These are phyloP conservation scores for Prionace glauca DNA, from an alignment of 2,797 vertebrate species.

Conservation along the genomic window DNA sequence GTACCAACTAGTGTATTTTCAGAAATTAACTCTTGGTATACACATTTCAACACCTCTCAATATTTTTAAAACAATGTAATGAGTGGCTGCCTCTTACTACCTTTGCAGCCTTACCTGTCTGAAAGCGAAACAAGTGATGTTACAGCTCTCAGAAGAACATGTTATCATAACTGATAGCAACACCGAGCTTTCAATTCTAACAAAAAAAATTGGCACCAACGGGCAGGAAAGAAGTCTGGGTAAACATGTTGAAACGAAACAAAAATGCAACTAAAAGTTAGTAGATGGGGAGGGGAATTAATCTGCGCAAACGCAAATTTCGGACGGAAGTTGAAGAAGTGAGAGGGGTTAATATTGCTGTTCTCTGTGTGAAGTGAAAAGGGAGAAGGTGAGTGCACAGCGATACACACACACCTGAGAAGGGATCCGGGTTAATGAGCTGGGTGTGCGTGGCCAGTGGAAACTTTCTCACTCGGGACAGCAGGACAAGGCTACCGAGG, in stretches of 20 bases:
- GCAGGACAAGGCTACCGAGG: neutral
- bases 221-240: neutral
- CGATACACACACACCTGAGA: neutral
- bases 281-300: neutral
- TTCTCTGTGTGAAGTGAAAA: neutral
- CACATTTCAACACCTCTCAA: too few species aligned
- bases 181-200: neutral
- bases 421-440: neutral
- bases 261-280: neutral
- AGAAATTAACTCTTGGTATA: too few species aligned
- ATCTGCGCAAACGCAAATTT: neutral
- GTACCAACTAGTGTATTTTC: too few species aligned
- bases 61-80: neutral
- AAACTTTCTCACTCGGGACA: neutral
- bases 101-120: neutral
- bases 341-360: neutral
- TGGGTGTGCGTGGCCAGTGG: neutral
- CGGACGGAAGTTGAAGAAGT: neutral
- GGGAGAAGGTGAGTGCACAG: too few species aligned
- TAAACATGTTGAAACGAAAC: neutral
- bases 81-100: neutral
- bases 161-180: neutral
- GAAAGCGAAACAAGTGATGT: neutral
- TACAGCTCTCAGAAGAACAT: neutral
- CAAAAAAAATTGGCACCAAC: neutral